Evolutionary conservation across 2,888 invertebrate genomes (phyloP).

Genomic region (Zootermopsis nevadensis): DNA sequence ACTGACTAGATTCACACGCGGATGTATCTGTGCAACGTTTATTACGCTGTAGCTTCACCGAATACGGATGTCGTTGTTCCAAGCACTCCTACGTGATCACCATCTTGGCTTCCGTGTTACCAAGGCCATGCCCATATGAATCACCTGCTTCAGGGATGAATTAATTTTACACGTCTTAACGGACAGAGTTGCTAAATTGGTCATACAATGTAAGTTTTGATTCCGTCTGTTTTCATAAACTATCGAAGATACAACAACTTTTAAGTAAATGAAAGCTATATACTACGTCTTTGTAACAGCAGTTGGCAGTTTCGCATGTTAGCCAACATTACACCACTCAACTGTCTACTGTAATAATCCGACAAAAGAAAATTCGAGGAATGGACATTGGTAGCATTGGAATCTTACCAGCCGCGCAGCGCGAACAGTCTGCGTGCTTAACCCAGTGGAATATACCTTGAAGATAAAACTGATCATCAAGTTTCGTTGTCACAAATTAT

Average conservation of each 20-base stretch:
- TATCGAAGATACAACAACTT: background rate
- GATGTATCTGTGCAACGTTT: background rate
- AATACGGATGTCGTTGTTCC: slow-evolving; percentile 10
- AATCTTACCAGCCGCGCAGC: too few relatives aligned
- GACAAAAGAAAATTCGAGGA: too few relatives aligned
- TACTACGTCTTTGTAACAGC: background rate
- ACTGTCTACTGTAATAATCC: too few relatives aligned
- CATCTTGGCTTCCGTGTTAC: slow-evolving; percentile 48
- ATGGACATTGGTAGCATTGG: too few relatives aligned
- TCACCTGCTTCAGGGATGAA: background rate
- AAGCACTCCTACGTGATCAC: slow-evolving; percentile 29
- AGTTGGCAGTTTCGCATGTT: background rate
- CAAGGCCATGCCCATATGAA: slow-evolving; percentile 48
- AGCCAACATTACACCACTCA: background rate
- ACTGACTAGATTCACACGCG: slow-evolving; percentile 23
- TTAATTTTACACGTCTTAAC: background rate
- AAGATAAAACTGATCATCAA: too few relatives aligned
- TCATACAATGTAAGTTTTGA: background rate
- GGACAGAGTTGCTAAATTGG: background rate
- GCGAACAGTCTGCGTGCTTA: too few relatives aligned
- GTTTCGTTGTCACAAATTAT: too few relatives aligned
- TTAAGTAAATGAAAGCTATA: background rate
- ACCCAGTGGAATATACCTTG: too few relatives aligned
- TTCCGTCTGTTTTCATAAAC: background rate
- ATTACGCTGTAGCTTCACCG: background rate